These are phyloP conservation scores for Sceloporus tristichus DNA, from an alignment of 2,113 vertebrate genomes.

Conservation along the genomic window DNA sequence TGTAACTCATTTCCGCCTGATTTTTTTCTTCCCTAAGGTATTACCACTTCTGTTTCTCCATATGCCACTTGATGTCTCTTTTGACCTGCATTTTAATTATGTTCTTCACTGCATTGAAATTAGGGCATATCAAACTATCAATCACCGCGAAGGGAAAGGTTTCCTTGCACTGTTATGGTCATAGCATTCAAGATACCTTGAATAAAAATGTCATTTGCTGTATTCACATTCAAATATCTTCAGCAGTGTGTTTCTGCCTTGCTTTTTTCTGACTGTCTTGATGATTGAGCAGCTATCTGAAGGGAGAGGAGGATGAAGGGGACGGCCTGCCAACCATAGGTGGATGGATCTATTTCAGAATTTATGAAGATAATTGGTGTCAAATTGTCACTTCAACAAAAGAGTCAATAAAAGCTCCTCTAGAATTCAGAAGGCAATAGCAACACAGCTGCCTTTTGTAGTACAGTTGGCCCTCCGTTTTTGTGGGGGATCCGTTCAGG, in stretches of 20 bases:
- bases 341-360: constrained; percentile 50
- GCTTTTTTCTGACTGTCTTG: constrained; percentile 51
- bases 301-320: constrained; percentile 36
- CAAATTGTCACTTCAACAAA: constrained; percentile 48
- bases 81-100: constrained; percentile 58
- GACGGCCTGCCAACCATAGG: constrained; percentile 45
- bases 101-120: constrained; percentile 52
- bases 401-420: constrained; percentile 51
- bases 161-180: constrained; percentile 60
- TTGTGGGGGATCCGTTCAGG: too few relatives aligned
- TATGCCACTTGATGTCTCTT: constrained; percentile 32
- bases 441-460: constrained; percentile 27
- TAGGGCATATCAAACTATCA: constrained; percentile 44
- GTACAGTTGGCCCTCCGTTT: background rate
- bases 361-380: constrained; percentile 51
- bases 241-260: constrained; percentile 53
- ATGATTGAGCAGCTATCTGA: constrained; percentile 48
- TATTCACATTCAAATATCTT: constrained; percentile 66
- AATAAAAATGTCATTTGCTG: constrained; percentile 54
- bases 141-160: constrained; percentile 50
- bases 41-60: constrained; percentile 44
- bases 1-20: constrained; percentile 27
- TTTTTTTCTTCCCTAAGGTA: constrained; percentile 30
- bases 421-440: constrained; percentile 41
- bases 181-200: constrained; percentile 66